Percentiles rank a stretch among this genome's conserved stretches.
These are phyloP conservation scores for Solenopsis invicta DNA, from an alignment of 1,140 invertebrate species.

Conservation along the genomic window DNA sequence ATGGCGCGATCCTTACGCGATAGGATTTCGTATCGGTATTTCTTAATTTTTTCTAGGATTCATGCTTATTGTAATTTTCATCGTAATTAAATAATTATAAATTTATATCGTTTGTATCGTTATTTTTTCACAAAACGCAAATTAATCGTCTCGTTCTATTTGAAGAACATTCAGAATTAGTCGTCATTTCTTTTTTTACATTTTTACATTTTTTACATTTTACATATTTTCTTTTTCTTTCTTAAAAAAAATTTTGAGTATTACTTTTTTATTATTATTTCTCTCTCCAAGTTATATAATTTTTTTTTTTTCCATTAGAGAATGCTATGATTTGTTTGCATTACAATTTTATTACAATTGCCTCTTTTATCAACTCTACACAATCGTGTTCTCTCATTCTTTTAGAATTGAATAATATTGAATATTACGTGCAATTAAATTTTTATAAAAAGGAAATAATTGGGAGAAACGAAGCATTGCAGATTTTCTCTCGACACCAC, in stretches of 20 bases:
- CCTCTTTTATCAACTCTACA: not conserved
- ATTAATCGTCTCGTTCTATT: not conserved
- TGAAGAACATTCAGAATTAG: not conserved
- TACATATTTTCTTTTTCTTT: not conserved
- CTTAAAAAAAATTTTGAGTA: not conserved
- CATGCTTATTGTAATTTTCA: not conserved
- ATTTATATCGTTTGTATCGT: too few relatives aligned
- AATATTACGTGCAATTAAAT: not conserved
- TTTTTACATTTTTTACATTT: too few relatives aligned
- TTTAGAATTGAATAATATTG: too few relatives aligned
- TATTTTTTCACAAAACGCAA: not conserved
- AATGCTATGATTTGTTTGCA: not conserved
- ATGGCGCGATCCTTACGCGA: slow-evolving; percentile 3
- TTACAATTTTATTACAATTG: not conserved
- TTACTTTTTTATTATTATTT: not conserved
- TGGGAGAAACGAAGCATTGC: not conserved
- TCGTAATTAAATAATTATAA: not conserved
- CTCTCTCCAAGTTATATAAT: too few relatives aligned
- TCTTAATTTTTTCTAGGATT: not conserved
- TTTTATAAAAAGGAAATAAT: not conserved
- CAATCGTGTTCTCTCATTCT: too few relatives aligned
- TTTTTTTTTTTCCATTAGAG: not conserved
- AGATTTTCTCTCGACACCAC: not conserved
- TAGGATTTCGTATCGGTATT: not conserved
- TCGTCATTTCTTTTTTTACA: not conserved